Evolutionary conservation across 2,113 vertebrate genomes (phyloP).

Genomic region (Willisornis vidua): DNA sequence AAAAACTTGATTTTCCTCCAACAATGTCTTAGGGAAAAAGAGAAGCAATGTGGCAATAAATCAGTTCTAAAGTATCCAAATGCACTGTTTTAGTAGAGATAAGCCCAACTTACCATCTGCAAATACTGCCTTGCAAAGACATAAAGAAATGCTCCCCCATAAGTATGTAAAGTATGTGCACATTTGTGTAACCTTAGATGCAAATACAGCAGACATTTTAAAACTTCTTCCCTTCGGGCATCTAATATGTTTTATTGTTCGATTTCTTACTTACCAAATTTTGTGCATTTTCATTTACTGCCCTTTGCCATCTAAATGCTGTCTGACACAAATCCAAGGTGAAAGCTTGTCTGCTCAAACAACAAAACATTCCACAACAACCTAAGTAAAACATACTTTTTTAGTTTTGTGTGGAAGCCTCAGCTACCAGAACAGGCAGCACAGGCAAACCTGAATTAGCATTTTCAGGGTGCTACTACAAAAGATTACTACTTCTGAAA

Average conservation of each 20-base stretch:
- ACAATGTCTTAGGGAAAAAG: neutral
- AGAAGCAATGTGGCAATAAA: neutral
- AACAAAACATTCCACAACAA: neutral
- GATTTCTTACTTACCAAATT: neutral
- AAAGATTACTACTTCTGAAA: neutral
- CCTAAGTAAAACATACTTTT: neutral
- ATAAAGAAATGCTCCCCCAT: neutral
- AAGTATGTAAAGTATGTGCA: neutral
- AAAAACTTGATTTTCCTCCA: neutral
- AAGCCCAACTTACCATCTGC: neutral
- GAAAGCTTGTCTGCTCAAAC: neutral
- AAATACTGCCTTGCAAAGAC: neutral
- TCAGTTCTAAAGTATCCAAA: neutral
- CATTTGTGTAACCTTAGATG: neutral
- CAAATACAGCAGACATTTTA: neutral
- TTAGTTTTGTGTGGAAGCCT: neutral
- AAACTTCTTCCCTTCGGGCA: neutral
- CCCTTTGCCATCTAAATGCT: neutral
- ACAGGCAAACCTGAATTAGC: neutral
- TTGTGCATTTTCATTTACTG: neutral
- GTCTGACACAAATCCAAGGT: neutral
- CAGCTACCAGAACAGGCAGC: neutral
- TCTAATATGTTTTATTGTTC: neutral
- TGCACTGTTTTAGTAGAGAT: neutral
- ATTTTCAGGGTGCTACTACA: neutral